Evolutionary conservation across 2,113 vertebrate genomes (phyloP), one percentile per base, ranked within the genome.

Genomic region (Nibea coibor): DNA sequence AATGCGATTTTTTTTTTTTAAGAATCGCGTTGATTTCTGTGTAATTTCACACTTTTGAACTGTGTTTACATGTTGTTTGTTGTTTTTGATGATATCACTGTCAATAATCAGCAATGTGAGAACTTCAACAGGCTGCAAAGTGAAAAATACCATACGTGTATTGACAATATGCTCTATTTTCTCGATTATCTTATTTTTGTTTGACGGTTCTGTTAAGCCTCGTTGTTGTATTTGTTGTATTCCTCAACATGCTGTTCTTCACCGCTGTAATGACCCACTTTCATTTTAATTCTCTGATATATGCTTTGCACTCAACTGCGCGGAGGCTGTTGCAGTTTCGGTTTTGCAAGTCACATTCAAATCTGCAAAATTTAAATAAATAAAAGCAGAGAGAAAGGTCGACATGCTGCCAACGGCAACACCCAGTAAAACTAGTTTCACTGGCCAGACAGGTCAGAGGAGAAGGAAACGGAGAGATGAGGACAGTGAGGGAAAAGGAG

Each of bases 401-500:
- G 39, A 62, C 22, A 3, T 43, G 67, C 59, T 61, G 24, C 69
- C 75, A 14, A 53, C n/a, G 31, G 47, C 50, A 45, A 80, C 71
- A 83, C 19, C 72, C 53, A 5, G 35, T 54, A 42, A 88, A 88
- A 92, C 92, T 39, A 50, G 92, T 91, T 84, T 15, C 11, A 84
- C 92, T 74, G 80, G 93, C 75, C 67, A 56, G 81, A 87, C 84
- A 0, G 56, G 90, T 87, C 64, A 22, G 74, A 56, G 79, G 58
- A 57, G 65, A 56, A 51, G 79, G 61, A 35, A 82, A 79, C 1
- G 4, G 35, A 45, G 26, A 43, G 63, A 78, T 31, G 59, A 82
- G 71, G 72, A 59, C 7, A 5, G 51, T 0, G 47, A 56, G 39
- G 63, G 47, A 17, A 72, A 42, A 56, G 59, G 39, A 79, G 68